A percentile compares a stretch with the other conserved stretches of the same genome.
Evolutionary conservation across 2,113 vertebrate species (phyloP).

Genomic region (Chitala chitala): DNA sequence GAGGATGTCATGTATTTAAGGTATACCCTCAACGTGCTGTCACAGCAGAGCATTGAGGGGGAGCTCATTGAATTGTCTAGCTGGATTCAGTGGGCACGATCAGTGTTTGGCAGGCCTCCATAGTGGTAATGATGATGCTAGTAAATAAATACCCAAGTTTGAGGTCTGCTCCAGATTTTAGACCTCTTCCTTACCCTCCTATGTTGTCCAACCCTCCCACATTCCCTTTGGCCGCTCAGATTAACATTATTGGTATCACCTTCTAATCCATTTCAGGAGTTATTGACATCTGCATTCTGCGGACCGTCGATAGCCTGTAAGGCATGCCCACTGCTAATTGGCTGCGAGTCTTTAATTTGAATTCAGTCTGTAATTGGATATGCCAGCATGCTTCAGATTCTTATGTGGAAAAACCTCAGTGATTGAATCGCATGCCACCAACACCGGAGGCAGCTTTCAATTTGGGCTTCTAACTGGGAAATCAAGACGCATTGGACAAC

Average conservation of each 20-base stretch:
- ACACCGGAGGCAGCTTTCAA: too few relatives aligned
- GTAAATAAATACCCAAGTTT: conserved; percentile 3
- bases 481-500: too few relatives aligned
- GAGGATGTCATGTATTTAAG: conserved; percentile 44
- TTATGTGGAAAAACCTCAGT: too few relatives aligned
- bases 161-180: background rate
- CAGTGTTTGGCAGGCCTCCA: conserved; percentile 42
- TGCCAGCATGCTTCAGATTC: too few relatives aligned
- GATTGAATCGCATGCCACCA: too few relatives aligned
- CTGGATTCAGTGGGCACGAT: conserved; percentile 39
- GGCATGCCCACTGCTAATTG: too few relatives aligned
- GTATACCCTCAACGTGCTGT: conserved; percentile 28
- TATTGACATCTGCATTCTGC: conserved; percentile 30
- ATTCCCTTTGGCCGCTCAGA: background rate
- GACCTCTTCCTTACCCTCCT: background rate
- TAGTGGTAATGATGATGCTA: conserved; percentile 41
- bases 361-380: too few relatives aligned
- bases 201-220: background rate
- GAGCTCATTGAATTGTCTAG: conserved; percentile 39
- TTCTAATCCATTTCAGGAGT: conserved; percentile 12
- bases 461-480: too few relatives aligned
- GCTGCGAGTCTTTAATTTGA: too few relatives aligned
- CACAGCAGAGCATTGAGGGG: conserved; percentile 12
- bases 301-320: conserved; percentile 27
- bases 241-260: background rate